Percentiles rank a stretch among this genome's conserved stretches.
Conservation (phyloP, 2,113 vertebrate species). For the Apus apus region DNA sequence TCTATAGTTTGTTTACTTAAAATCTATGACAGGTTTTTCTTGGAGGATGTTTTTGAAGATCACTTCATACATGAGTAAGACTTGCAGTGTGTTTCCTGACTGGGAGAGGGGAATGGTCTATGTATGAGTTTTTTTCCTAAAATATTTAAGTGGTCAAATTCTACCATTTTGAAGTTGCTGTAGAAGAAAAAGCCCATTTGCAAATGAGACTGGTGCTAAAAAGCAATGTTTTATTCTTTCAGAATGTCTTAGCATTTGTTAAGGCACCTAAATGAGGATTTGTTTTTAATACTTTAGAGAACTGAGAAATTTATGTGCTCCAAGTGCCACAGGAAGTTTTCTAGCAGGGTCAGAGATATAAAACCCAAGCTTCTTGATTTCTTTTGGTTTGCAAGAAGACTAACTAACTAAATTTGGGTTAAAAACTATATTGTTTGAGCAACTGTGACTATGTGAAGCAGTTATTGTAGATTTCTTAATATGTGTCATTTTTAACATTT, state of each 20-base stretch:
- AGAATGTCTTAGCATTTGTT: background rate
- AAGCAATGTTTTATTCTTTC: background rate
- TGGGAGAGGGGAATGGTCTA: background rate
- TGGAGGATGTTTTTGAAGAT: constrained; percentile 15
- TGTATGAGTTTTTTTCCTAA: background rate
- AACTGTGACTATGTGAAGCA: background rate
- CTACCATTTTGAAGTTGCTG: background rate
- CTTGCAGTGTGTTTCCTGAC: background rate
- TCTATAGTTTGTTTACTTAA: constrained; percentile 42
- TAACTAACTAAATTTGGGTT: background rate
- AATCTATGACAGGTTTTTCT: constrained; percentile 44
- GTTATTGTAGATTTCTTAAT: background rate
- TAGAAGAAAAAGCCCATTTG: background rate
- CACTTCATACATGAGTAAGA: background rate
- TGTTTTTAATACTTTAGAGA: background rate
- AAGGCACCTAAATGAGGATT: background rate
- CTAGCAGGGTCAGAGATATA: background rate
- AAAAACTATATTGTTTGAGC: background rate
- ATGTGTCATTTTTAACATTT: background rate
- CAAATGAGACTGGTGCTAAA: background rate
- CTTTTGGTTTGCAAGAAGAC: background rate
- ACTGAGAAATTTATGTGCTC: background rate
- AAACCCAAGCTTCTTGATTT: background rate
- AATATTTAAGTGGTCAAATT: background rate
- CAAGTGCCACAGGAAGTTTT: background rate